Base-by-base conservation (phyloP, 2,113 vertebrate genomes). In the Syngnathus scovelli region DNA sequence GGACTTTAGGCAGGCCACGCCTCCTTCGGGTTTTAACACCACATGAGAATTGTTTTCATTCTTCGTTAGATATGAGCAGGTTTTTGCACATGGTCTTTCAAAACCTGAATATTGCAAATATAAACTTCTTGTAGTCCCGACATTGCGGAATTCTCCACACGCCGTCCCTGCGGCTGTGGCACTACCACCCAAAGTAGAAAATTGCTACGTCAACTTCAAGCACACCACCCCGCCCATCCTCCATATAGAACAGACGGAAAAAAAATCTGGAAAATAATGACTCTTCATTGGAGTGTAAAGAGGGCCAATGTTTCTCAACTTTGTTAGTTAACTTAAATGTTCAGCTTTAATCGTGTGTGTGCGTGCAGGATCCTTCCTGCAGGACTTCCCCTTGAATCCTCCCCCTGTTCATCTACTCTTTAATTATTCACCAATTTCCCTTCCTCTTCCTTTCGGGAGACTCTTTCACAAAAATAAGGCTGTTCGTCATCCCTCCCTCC, bases 401-500 rank as follows among this genome's bases (percentile, higher is more conserved):
- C 39, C 61, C 52, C 2, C 18, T 69, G 64, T 62, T 52, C 11
- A 54, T 74, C 18, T 70, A 67, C 69, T 82, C 80, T 73, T 67
- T 75, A 65, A 58, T 71, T 70, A 68, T 77, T 68, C 43, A 59
- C 43, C 41, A 55, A 78, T 69, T 78, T 68, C 67, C 58, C 58
- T 60, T 78, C 72, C 72, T 70, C 71, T 77, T 81, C 10, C 69
- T 56, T 78, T 74, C 67, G 51, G 64, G 66, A 74, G 69, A 76
- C 52, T 64, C 69, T 68, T 74, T 77, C 64, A 75, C 70, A 84
- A 66, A 81, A 78, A 71, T 85, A 63, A 70, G 74, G 61, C 71
- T 58, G 66, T 68, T 76, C 1, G 8, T n/a, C 7, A 23, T 74
- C 77, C 72, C 77, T 78, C 73, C 74, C 72, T 77, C 63, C 43